Conservation (phyloP, 2,113 vertebrate genomes). For the Callospermophilus lateralis region DNA sequence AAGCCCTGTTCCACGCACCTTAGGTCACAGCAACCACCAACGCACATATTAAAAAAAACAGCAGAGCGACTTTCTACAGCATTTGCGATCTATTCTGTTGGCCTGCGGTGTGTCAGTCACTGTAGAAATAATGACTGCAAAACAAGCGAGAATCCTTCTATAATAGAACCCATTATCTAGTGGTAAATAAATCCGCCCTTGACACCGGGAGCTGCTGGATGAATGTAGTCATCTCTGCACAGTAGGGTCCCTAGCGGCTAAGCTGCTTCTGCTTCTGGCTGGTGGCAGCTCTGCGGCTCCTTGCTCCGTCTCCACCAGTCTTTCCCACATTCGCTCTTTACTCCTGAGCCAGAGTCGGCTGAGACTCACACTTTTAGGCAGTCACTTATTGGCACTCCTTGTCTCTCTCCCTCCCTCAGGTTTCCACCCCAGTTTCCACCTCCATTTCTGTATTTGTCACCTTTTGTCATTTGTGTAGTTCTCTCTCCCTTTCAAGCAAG, state of each 20-base stretch:
- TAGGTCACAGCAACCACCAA: no score
- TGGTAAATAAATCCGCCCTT: not conserved
- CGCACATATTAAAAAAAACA: no score
- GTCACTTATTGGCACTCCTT: not conserved
- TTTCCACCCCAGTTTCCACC: no score
- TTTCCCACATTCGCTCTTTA: no score
- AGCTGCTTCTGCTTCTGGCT: not conserved
- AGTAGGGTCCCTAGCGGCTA: no score
- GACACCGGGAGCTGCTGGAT: not conserved
- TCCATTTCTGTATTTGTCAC: not conserved
- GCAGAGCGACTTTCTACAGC: not conserved
- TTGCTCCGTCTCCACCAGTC: not conserved
- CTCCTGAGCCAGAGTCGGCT: no score
- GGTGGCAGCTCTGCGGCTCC: not conserved
- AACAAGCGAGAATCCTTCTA: not conserved
- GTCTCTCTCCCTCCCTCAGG: not conserved
- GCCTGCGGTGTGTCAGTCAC: no score
- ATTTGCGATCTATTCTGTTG: not conserved
- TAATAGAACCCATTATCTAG: not conserved
- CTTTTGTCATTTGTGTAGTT: no score
- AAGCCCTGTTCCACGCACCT: not conserved
- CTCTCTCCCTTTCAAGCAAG: not conserved
- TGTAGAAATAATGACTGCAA: not conserved
- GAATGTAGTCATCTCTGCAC: no score
- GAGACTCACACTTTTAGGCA: not conserved